Evolutionary conservation across 1,140 invertebrate genomes (phyloP), one percentile per base, ranked within the genome.

Genomic region (Coenobita brevimanus): DNA sequence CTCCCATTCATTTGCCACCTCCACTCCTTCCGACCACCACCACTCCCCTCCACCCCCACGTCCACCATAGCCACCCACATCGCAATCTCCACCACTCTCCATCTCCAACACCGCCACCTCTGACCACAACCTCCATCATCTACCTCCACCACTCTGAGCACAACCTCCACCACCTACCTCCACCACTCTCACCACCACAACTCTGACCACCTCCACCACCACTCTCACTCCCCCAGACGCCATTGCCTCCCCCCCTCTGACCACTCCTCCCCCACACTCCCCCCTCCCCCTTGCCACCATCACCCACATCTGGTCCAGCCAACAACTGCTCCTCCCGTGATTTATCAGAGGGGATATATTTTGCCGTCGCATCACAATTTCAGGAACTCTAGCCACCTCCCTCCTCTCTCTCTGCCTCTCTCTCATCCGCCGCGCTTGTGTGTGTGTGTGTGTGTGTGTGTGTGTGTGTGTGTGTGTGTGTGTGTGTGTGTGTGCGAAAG

Each of bases 281-380:
- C 1, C 75, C 21, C n/a, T 43, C 38, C 17, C 84, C 75, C 33
- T 41, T 41, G 21, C 76, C 83, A 33, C 81, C 81, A 69, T 71
- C 64, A 82, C 67, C 62, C 82, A 84, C 82, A 84, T 73, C 82
- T 84, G 82, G 33, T 60, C 33, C 82, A 33, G 69, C 82, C 67
- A 84, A 75, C 82, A 84, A 84, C 69, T 84, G 82, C 57, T 84
- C 82, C 71, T 75, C 57, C 27, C 24, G 82, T 85, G 82, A 84
- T 85, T 85, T 85, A 85, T 85, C 82, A 85, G 82, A 6, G 69
- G 41, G 82, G 82, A 75, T 85, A 84, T 75, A 84, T 85, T 85
- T 85, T 85, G 71, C 82, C 73, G 71, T 85, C 82, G 46, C 82
- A 85, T 85, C 82, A 85, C 82, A 85, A 84, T 84, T 84, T 85